Evolutionary conservation across 30 jellyfish, hydroid and myxozoan genomes (phyloP).

Genomic region (Euphysa ruthae): DNA sequence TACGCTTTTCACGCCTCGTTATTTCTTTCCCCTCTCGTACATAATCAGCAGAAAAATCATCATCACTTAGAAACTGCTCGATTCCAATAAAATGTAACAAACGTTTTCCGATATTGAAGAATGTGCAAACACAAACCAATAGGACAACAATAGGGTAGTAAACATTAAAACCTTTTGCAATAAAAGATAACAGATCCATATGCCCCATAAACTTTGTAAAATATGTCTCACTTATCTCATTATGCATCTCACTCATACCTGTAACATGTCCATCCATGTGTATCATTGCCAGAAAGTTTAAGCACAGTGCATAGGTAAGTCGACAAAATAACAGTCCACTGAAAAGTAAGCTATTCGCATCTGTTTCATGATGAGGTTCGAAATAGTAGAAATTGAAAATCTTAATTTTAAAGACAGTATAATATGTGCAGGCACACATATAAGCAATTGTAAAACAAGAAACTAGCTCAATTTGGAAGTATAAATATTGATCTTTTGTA

Average conservation of each 20-base stretch:
- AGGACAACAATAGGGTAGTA: conserved; percentile 85
- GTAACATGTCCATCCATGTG: conserved; percentile 96
- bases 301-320: conserved; percentile 73
- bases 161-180: conserved; percentile 86
- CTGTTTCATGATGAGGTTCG: conserved; percentile 93
- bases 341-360: conserved; percentile 91
- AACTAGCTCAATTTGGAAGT: conserved; percentile 73
- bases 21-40: conserved; percentile 88
- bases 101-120: conserved; percentile 78
- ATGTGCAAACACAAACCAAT: conserved; percentile 81
- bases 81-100: conserved; percentile 72
- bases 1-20: conserved; percentile 45
- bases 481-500: conserved; percentile 63
- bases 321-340: conserved; percentile 96
- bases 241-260: background rate
- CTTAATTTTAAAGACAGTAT: conserved; percentile 88
- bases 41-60: conserved; percentile 73
- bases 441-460: conserved; percentile 80
- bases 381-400: conserved; percentile 82
- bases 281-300: conserved; percentile 85
- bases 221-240: conserved; percentile 44
- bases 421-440: conserved; percentile 95
- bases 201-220: conserved; percentile 95
- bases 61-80: conserved; percentile 81
- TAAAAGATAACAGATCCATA: conserved; percentile 79